Evolutionary conservation across 23 tunicate genomes (phyloP).

Genomic region (Trididemnum nubilum): DNA sequence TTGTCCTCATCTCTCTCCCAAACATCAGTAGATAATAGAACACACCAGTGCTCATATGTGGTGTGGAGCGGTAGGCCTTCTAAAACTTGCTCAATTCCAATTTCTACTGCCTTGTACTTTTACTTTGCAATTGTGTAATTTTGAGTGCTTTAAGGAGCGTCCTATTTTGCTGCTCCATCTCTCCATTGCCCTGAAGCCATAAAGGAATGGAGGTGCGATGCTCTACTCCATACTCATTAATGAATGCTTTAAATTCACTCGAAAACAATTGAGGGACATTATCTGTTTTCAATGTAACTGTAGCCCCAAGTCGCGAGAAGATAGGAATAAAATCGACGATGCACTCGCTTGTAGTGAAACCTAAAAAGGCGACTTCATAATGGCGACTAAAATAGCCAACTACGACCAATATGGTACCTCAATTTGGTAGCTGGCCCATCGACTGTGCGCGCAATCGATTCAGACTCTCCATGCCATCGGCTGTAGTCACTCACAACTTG

Average conservation of each 20-base stretch:
- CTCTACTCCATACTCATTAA: constrained; percentile 35
- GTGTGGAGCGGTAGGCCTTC: constrained; percentile 47
- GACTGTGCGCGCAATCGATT: too few species aligned
- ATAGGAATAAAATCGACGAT: background rate
- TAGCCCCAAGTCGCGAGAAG: background rate
- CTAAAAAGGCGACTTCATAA: background rate
- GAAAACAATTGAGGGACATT: constrained; percentile 45
- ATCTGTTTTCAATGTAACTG: constrained; percentile 20
- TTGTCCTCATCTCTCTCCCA: constrained; percentile 33
- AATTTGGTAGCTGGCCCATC: too few species aligned
- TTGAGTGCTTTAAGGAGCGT: constrained; percentile 40
- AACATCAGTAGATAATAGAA: constrained; percentile 15
- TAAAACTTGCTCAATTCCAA: constrained; percentile 33
- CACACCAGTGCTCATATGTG: constrained; percentile 37
- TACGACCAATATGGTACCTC: constrained; percentile 25
- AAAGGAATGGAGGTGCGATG: constrained; percentile 31
- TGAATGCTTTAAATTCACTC: constrained; percentile 26
- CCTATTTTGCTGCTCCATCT: constrained; percentile 49
- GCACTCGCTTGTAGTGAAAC: background rate
- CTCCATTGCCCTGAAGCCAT: constrained; percentile 40
- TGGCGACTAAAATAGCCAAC: constrained; percentile 28
- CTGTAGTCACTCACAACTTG: too few species aligned
- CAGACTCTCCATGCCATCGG: too few species aligned
- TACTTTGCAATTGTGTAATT: constrained; percentile 26
- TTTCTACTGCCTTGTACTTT: constrained; percentile 22